A percentile compares a stretch with the other conserved stretches of the same genome.
Evolutionary conservation across 2,113 vertebrate genomes (phyloP).

Genomic region (Ageneiosus marmoratus): DNA sequence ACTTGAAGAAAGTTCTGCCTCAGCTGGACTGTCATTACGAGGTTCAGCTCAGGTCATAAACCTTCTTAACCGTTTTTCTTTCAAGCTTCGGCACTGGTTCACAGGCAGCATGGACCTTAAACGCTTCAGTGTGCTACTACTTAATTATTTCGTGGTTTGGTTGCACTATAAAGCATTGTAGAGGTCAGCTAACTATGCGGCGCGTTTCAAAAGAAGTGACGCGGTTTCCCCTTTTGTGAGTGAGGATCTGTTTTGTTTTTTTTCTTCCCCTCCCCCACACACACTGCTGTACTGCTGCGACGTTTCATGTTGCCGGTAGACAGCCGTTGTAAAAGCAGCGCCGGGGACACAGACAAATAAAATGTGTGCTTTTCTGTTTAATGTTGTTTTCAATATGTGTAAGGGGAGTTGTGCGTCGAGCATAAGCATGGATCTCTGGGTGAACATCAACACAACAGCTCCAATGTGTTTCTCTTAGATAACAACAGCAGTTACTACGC

Average conservation of each 20-base stretch:
- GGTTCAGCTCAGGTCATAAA: neutral
- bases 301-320: neutral
- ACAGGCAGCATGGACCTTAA: constrained; percentile 34
- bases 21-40: neutral
- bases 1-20: neutral
- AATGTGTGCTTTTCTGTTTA: constrained; percentile 28
- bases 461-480: constrained; percentile 37
- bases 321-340: constrained; percentile 10
- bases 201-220: neutral
- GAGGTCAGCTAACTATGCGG: constrained; percentile 16
- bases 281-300: constrained; percentile 23
- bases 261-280: too few relatives aligned
- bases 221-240: neutral
- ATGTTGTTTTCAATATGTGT: constrained; percentile 18
- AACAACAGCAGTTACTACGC: constrained; percentile 15
- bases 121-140: constrained; percentile 40
- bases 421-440: neutral
- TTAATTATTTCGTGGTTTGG: constrained; percentile 35
- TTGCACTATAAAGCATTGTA: constrained; percentile 46
- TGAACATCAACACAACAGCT: neutral
- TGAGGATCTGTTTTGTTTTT: neutral
- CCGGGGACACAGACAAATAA: constrained; percentile 11
- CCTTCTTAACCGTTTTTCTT: constrained; percentile 1
- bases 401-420: neutral
- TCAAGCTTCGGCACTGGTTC: constrained; percentile 4